phyloP scores from a whole-genome alignment of 2,888 invertebrate genomes.

The Drosophila kanekoi region DNA sequence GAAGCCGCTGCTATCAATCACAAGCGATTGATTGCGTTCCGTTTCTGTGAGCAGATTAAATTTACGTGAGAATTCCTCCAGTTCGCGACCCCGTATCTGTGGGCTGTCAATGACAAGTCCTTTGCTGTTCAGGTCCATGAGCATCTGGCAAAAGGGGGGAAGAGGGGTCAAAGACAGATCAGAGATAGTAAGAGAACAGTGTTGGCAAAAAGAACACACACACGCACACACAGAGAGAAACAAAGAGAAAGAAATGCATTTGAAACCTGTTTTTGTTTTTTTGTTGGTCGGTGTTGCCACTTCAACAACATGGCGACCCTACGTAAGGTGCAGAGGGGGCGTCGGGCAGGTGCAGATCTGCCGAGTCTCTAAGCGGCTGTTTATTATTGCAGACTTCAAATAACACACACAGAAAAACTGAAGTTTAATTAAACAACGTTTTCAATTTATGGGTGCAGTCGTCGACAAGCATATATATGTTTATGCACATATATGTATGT shows the following conservation, averaged over 20 bases:
- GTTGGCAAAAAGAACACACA: not conserved
- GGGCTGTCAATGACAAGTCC: slow-evolving; percentile 94
- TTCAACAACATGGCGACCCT: slow-evolving; percentile 72
- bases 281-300: slow-evolving; percentile 57
- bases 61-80: slow-evolving; percentile 94
- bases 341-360: slow-evolving; percentile 41
- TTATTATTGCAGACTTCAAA: slow-evolving; percentile 7
- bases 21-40: slow-evolving; percentile 92
- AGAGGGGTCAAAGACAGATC: slow-evolving; percentile 13
- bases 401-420: slow-evolving; percentile 27
- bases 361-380: slow-evolving; percentile 16
- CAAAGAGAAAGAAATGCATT: slow-evolving; percentile 53
- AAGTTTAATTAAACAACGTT: slow-evolving; percentile 65
- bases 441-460: slow-evolving; percentile 57
- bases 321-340: slow-evolving; percentile 11
- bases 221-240: slow-evolving; percentile 4
- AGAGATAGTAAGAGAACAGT: slow-evolving; percentile 17
- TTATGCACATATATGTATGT: slow-evolving; percentile 20
- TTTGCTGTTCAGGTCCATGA: slow-evolving; percentile 95
- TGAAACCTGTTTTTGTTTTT: slow-evolving; percentile 58
- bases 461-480: slow-evolving; percentile 32
- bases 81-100: slow-evolving; percentile 91
- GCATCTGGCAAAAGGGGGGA: slow-evolving; percentile 88
- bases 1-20: slow-evolving; percentile 93
- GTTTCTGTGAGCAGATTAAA: slow-evolving; percentile 91